Evolutionary conservation across 1,140 invertebrate species (phyloP).

Genomic region (Cylas formicarius): DNA sequence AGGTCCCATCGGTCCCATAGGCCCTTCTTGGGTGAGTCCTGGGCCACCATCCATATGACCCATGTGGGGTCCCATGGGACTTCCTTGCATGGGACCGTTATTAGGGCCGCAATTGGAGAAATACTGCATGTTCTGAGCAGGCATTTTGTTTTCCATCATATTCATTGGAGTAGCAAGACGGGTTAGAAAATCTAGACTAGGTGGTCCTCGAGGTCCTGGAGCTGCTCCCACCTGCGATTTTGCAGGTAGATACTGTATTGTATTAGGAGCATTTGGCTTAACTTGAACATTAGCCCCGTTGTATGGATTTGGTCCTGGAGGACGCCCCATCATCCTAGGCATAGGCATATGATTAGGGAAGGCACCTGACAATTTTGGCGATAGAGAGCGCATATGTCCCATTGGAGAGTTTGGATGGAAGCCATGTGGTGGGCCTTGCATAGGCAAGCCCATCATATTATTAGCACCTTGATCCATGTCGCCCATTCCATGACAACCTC

Average conservation of each 20-base stretch:
- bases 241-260: conserved; percentile 94
- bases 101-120: conserved; percentile 53
- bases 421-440: conserved; percentile 41
- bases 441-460: conserved; percentile 38
- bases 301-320: conserved; percentile 58
- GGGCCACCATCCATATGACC: conserved; percentile 43
- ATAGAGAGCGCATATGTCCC: conserved; percentile 42
- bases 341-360: conserved; percentile 41
- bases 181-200: conserved; percentile 87
- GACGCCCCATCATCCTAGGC: conserved; percentile 47
- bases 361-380: conserved; percentile 43
- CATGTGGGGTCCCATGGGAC: conserved; percentile 42
- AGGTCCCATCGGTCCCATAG: conserved; percentile 49
- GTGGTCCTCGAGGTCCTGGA: conserved; percentile 64
- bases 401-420: conserved; percentile 42
- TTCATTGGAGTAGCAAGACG: conserved; percentile 73
- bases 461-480: conserved; percentile 37
- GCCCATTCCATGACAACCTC: conserved; percentile 40
- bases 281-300: conserved; percentile 85
- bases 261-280: conserved; percentile 93
- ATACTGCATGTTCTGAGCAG: conserved; percentile 66
- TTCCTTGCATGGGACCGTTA: conserved; percentile 44
- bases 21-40: conserved; percentile 38
- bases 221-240: conserved; percentile 66
- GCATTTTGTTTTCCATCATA: conserved; percentile 63